Percentiles rank a stretch among this genome's conserved stretches.
phyloP scores from a whole-genome alignment of 2,888 invertebrate genomes.

The Ophion obscuratus region DNA sequence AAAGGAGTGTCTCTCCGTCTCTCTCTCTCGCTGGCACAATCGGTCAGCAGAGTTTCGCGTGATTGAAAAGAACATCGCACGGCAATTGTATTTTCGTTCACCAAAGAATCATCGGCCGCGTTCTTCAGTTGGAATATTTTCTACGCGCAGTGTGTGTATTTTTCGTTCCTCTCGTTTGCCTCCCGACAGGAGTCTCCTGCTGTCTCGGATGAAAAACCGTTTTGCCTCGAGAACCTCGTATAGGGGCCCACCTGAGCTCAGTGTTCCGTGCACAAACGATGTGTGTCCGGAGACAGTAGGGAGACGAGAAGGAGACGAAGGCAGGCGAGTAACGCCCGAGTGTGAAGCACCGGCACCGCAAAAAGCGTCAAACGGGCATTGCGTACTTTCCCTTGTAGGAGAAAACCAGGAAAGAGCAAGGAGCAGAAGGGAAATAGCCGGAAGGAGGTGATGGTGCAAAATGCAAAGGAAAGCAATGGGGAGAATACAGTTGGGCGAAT shows the following conservation, averaged over 20 bases:
- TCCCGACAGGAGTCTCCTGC: background rate
- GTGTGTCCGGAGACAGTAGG: slow-evolving; percentile 72
- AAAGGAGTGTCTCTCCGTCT: background rate
- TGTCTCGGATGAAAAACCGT: slow-evolving; percentile 19
- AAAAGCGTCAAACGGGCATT: slow-evolving; percentile 25
- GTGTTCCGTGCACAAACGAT: slow-evolving; percentile 54
- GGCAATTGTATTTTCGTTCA: slow-evolving; percentile 48
- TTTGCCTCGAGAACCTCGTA: slow-evolving; percentile 31
- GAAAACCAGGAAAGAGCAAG: slow-evolving; percentile 10
- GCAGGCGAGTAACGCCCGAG: slow-evolving; percentile 34
- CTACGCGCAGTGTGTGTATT: background rate
- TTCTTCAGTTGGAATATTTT: background rate
- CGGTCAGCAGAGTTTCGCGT: slow-evolving; percentile 62
- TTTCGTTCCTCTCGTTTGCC: background rate
- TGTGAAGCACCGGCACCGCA: slow-evolving; percentile 26
- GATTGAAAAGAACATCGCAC: slow-evolving; percentile 55
- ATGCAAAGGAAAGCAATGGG: background rate
- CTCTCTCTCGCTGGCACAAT: slow-evolving; percentile 73
- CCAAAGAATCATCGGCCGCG: slow-evolving; percentile 1
- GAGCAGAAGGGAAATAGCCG: background rate
- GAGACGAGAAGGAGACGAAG: slow-evolving; percentile 25
- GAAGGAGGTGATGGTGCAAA: too few relatives aligned
- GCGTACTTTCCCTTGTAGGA: slow-evolving; percentile 25
- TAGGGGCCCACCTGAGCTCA: slow-evolving; percentile 42
- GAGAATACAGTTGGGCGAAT: too few relatives aligned